phyloP scores from a whole-genome alignment of 2,888 invertebrate genomes.

The Tachystola acroxantha region DNA sequence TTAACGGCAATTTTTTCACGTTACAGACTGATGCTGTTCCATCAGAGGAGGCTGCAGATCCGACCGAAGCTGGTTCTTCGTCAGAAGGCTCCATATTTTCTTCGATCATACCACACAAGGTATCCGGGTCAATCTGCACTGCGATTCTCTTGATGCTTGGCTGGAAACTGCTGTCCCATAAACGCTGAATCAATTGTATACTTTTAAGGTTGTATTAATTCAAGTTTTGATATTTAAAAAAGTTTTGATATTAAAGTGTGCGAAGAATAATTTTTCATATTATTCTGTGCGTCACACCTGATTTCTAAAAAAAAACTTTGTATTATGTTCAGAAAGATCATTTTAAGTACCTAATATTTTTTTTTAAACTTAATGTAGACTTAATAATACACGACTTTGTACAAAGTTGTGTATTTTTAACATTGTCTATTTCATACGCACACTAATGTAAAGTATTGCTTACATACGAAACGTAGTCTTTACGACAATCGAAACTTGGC shows the following conservation, averaged over 20 bases:
- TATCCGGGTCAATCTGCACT: constrained; percentile 78
- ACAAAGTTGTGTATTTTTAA: constrained; percentile 26
- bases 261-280: constrained; percentile 35
- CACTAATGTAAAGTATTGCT: constrained; percentile 14
- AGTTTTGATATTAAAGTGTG: constrained; percentile 24
- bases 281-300: constrained; percentile 40
- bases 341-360: neutral
- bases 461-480: constrained; percentile 3
- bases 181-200: constrained; percentile 63
- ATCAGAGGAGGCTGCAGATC: constrained; percentile 22
- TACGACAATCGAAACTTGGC: neutral
- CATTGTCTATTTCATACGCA: constrained; percentile 23
- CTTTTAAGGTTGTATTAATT: neutral
- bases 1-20: constrained; percentile 1
- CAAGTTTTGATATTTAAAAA: constrained; percentile 9
- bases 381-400: constrained; percentile 27
- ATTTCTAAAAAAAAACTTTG: constrained; percentile 1
- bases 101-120: constrained; percentile 74
- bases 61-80: constrained; percentile 16
- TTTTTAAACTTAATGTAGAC: constrained; percentile 15
- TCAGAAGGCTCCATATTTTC: constrained; percentile 72
- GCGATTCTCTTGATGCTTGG: constrained; percentile 81
- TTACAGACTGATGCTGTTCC: constrained; percentile 58
- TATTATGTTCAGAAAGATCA: neutral
- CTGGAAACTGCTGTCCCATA: constrained; percentile 78